phyloP scores from a whole-genome alignment of 37 sponge, comb jelly and placozoan genomes.

The Tethya wilhelma region DNA sequence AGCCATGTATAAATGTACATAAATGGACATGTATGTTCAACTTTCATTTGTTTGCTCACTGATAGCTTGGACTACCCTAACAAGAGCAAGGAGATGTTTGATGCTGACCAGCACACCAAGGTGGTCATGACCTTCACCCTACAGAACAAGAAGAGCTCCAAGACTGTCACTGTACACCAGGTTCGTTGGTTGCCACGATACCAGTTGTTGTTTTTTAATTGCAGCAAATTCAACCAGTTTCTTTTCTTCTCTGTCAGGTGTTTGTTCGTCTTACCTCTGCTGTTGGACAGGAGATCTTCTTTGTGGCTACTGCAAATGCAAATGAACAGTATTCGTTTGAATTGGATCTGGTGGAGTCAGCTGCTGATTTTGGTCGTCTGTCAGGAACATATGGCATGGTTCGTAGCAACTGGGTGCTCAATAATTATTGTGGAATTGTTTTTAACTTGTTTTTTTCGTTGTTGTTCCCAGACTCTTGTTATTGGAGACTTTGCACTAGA shows the following conservation, averaged over 20 bases:
- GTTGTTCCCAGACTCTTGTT: conserved; percentile 46
- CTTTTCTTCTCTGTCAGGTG: conserved; percentile 27
- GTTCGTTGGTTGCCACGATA: conserved; percentile 6
- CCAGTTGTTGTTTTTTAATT: neutral
- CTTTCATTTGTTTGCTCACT: neutral
- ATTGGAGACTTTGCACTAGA: conserved; percentile 76
- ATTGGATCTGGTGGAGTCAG: conserved; percentile 55
- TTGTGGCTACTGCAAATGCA: conserved; percentile 70
- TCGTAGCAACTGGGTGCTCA: neutral
- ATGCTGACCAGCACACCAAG: conserved; percentile 80
- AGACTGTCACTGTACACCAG: conserved; percentile 63
- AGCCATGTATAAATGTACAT: neutral
- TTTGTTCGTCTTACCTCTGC: conserved; percentile 73
- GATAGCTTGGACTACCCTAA: conserved; percentile 65
- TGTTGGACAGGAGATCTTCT: conserved; percentile 71
- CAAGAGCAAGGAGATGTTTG: conserved; percentile 33
- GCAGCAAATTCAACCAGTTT: neutral
- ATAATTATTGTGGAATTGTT: neutral
- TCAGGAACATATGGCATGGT: conserved; percentile 56
- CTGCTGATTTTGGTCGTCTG: conserved; percentile 35
- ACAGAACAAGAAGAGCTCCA: conserved; percentile 4
- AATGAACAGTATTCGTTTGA: conserved; percentile 66
- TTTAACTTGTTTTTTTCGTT: neutral
- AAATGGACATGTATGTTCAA: neutral
- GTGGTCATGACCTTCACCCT: conserved; percentile 65